Base-by-base conservation (phyloP, 2,888 invertebrate genomes). In the Pristionchus mayeri region DNA sequence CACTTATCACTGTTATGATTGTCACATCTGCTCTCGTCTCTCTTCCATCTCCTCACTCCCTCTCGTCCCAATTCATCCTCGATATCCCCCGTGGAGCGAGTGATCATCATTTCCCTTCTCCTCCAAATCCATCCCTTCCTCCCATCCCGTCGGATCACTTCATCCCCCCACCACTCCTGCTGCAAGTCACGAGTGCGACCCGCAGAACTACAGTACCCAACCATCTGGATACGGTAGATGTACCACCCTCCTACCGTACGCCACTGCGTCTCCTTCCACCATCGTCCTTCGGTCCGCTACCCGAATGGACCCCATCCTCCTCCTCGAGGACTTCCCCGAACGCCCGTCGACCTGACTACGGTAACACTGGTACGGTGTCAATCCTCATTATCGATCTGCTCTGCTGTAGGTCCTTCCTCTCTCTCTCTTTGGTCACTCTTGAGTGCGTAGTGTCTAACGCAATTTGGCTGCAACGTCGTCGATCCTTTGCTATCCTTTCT, bases 331-430 rank as follows among this genome's bases (percentile, higher is more conserved):
- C 80, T 80, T 0, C 52, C 80, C 40, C 50, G 80, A 4, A 57
- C 57, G 2, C 54, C 80, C 16, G 50, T 78, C 57, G 54, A 80
- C 18, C 71, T 24, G 11, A n/a, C 78, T 52, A 34, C 80, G 34
- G 57, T 80, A 24, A 80, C 24, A 21, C 57, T 80, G 80, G 80
- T 80, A 80, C 37, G 80, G 18, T 57, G 30, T 40, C 71, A 71
- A n/a, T 6, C 57, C 57, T 21, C 34, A 30, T 67, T 67, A 16
- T n/a, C 27, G 44, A 44, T 6, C 44, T 44, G 54, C n/a, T 4
- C 54, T 54, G n/a, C 54, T 54, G 54, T n/a, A 54, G n/a, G 21
- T 37, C 67, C 34, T 34, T 34, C 18, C 27, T 67, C 2, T 21
- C 37, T 0, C 21, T 71, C 21, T 9, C 24, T 40, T 40, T 44